These are phyloP conservation scores for Parascotia fuliginaria DNA, from an alignment of 2,888 invertebrate genomes.

Conservation along the genomic window DNA sequence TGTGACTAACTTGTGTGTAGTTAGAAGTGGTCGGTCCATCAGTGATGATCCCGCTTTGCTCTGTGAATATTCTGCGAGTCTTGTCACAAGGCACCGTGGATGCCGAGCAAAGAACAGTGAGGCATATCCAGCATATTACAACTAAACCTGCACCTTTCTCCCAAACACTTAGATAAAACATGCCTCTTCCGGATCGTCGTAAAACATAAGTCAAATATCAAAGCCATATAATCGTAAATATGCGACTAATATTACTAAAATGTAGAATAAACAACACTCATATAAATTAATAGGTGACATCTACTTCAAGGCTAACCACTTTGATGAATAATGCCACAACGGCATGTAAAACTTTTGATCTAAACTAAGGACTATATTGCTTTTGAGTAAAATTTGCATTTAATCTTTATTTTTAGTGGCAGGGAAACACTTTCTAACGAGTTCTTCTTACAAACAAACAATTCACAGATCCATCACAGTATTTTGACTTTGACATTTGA, in stretches of 20 bases:
- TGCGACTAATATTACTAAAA: slow-evolving; percentile 80
- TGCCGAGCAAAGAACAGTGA: slow-evolving; percentile 78
- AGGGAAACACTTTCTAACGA: slow-evolving; percentile 75
- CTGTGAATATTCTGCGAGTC: slow-evolving; percentile 92
- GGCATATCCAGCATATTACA: slow-evolving; percentile 78
- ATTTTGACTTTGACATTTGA: slow-evolving; percentile 81
- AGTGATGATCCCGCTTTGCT: slow-evolving; percentile 93
- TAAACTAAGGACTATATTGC: slow-evolving; percentile 47
- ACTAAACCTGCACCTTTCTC: slow-evolving; percentile 83
- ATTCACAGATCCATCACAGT: slow-evolving; percentile 76
- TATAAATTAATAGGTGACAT: slow-evolving; percentile 81
- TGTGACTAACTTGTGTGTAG: slow-evolving; percentile 89
- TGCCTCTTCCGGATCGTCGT: slow-evolving; percentile 79
- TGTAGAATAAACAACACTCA: slow-evolving; percentile 85
- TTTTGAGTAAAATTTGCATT: slow-evolving; percentile 47
- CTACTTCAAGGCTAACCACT: slow-evolving; percentile 86
- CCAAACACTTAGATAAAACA: slow-evolving; percentile 83
- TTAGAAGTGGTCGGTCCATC: slow-evolving; percentile 95
- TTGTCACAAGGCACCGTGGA: slow-evolving; percentile 91
- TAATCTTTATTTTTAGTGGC: slow-evolving; percentile 54
- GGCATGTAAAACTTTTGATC: slow-evolving; percentile 53
- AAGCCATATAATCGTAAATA: slow-evolving; percentile 84
- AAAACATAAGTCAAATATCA: slow-evolving; percentile 83
- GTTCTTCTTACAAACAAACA: slow-evolving; percentile 81
- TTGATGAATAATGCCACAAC: slow-evolving; percentile 69